Evolutionary conservation across 1,140 invertebrate genomes (phyloP).

Genomic region (Meloidogyne floridensis): DNA sequence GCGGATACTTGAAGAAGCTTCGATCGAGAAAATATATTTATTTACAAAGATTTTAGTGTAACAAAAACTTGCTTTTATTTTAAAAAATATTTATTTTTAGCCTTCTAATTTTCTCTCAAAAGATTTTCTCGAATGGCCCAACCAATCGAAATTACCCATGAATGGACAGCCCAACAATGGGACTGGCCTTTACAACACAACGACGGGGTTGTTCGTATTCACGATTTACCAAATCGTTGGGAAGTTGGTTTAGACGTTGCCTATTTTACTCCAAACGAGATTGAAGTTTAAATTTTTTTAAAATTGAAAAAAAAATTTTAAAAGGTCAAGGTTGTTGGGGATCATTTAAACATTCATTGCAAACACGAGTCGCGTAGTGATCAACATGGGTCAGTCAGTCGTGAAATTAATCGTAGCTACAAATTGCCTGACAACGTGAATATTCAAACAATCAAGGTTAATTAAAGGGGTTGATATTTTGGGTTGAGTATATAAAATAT

Average conservation of each 20-base stretch:
- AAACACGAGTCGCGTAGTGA: slow-evolving; percentile 60
- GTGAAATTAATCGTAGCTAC: slow-evolving; percentile 62
- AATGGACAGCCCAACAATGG: slow-evolving; percentile 30
- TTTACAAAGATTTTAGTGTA: no score
- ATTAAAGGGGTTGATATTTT: neutral
- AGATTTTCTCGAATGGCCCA: neutral
- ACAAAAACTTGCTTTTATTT: no score
- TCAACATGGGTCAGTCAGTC: slow-evolving; percentile 57
- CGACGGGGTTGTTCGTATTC: slow-evolving; percentile 53
- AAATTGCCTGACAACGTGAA: slow-evolving; percentile 40
- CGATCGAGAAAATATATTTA: no score
- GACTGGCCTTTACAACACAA: slow-evolving; percentile 31
- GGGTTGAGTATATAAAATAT: neutral
- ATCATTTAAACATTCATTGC: slow-evolving; percentile 62
- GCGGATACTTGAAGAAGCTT: no score
- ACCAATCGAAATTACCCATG: slow-evolving; percentile 29
- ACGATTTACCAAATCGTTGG: slow-evolving; percentile 61
- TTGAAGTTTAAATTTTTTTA: slow-evolving; percentile 46
- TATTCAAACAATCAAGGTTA: slow-evolving; percentile 3
- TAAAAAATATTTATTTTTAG: no score
- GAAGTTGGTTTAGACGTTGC: slow-evolving; percentile 63
- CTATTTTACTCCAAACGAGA: slow-evolving; percentile 63
- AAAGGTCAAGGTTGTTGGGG: slow-evolving; percentile 58
- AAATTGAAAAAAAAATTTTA: neutral
- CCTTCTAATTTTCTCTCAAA: neutral